phyloP scores from a whole-genome alignment of 2,113 vertebrate species.

The Colius striatus region DNA sequence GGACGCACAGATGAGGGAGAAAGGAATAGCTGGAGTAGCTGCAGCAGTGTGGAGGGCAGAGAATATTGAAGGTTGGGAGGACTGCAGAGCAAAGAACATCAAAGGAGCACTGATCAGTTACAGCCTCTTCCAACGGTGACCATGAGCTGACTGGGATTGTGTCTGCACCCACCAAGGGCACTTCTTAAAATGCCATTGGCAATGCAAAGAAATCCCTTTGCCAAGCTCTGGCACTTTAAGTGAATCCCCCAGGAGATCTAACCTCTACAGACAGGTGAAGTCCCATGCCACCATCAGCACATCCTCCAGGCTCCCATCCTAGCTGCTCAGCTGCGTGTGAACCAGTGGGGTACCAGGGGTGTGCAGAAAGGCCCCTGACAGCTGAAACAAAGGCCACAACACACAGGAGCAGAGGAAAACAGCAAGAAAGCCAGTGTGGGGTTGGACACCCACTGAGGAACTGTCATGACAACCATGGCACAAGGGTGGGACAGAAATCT shows the following conservation, averaged over 20 bases:
- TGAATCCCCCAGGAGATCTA: background rate
- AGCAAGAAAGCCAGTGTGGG: background rate
- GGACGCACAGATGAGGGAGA: background rate
- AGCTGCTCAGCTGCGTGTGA: background rate
- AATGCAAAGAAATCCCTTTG: background rate
- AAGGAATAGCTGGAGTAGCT: background rate
- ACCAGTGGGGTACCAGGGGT: no score
- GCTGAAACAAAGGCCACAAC: background rate
- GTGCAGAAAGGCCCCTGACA: background rate
- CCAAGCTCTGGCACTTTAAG: background rate
- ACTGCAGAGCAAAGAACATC: background rate
- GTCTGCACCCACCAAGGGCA: background rate
- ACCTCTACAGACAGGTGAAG: background rate
- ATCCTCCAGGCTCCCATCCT: background rate
- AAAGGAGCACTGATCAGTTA: background rate
- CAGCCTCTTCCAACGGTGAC: background rate
- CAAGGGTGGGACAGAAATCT: background rate
- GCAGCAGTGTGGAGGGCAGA: background rate
- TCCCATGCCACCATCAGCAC: background rate
- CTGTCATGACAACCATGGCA: background rate
- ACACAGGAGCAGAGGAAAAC: background rate
- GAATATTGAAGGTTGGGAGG: background rate
- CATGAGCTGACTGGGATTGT: background rate
- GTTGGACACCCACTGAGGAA: background rate
- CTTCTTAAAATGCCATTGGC: background rate